Base-by-base conservation (phyloP, 2,888 invertebrate species). In the Fragum whitleyi region DNA sequence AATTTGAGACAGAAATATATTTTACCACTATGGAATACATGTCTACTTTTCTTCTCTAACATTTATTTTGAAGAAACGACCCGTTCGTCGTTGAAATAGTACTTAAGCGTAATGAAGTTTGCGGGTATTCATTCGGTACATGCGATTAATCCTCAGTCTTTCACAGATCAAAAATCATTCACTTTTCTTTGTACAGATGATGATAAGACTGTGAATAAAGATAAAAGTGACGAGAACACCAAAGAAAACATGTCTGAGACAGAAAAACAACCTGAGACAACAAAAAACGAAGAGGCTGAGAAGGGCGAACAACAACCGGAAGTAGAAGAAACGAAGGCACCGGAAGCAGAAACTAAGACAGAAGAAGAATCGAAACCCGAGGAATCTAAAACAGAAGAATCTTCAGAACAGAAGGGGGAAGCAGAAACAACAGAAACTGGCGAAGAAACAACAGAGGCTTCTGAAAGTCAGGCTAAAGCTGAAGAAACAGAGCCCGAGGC, bases 351-450 rank as follows among this genome's bases (percentile, higher is more conserved):
- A 23, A 29, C 36, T 57, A 32, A 26, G 53, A 65, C 71, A 42
- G 39, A 21, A 29, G 42, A 65, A 32, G 76, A 70, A n/a, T 32
- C 21, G 32, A 69, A 72, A 29, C n/a, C 77, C 19, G 77, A 77
- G 47, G 70, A 65, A 53, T 55, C 74, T 3, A 72, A 74, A 39
- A 39, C 70, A 61, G 74, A n/a, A 9, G 71, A 74, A 7, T 47
- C 29, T 32, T 32, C 42, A 9, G 26, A 39, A 65, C 36, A 28
- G n/a, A n/a, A 72, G 19, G 62, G 42, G 16, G 62, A 67, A 26
- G 65, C 11, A 39, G 74, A 76, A 47, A 67, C 61, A n/a, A 69
- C 61, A 51, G 77, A 80, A 19, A 74, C 74, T 23, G 65, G 42
- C 2, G 73, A 77, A 14, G 72, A 80, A 23, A 53, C 59, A 0